Evolutionary conservation across 1,140 invertebrate species (phyloP), one percentile per base, ranked within the genome.

Genomic region (Triops longicaudatus): DNA sequence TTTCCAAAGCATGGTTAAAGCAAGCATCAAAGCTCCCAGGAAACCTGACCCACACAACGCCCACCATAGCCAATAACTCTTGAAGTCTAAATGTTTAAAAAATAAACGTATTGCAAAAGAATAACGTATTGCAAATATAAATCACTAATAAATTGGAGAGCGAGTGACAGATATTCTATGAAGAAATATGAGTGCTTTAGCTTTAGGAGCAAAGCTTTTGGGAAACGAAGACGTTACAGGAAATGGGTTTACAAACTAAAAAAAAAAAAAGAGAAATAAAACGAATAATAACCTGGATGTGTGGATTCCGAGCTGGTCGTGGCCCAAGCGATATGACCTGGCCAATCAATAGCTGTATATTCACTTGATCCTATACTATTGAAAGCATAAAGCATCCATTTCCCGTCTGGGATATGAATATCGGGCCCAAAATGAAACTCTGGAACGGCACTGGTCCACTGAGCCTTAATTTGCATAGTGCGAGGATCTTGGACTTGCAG

Each of bases 231-330:
- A 37, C 31, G 31, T 37, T 2, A 7, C 2, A 37, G 31, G 31
- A 37, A 37, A 37, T 37, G 31, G 31, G 31, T 22, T 63, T 63
- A 6, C 17, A 63, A 63, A 22, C 17, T 6, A 22, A 14, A 22
- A 22, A n/a, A 63, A 63, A 63, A 63, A 17, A 12, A 12, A 44
- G 4, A 22, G 14, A 63, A 63, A 63, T 6, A 63, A 22, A 63
- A 22, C 14, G 17, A 63, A 22, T 63, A 63, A 63, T 63, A 63
- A 63, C 50, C 50, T 63, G 50, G 50, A 63, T n/a, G 50, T 17
- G 50, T 63, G 50, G 50, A 63, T 63, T 63, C 50, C n/a, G 50
- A 63, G 50, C 50, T 63, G 50, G 50, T 63, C 50, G 50, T 63
- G 50, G 50, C 50, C 50, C 50, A 63, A n/a, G 50, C 50, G 50